Conservation (phyloP, 2,113 vertebrate species). For the Hippocampus zosterae region DNA sequence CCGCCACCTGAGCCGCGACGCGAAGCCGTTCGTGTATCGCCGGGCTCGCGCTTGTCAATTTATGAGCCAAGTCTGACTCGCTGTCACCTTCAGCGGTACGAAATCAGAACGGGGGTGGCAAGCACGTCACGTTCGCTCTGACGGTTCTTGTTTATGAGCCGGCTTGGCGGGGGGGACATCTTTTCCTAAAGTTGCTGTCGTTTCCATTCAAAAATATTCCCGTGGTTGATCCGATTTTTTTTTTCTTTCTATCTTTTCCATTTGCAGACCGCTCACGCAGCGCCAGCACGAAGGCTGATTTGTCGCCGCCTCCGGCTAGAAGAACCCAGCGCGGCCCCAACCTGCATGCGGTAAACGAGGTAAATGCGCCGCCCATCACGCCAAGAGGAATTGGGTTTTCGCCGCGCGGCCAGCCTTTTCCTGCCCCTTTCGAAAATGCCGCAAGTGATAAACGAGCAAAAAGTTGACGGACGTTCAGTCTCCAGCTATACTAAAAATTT, state of each 20-base stretch:
- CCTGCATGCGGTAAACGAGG: slow-evolving; percentile 37
- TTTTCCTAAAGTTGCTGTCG: background rate
- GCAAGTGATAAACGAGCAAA: slow-evolving; percentile 9
- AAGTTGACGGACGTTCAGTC: slow-evolving; percentile 16
- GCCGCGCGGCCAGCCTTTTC: slow-evolving; percentile 30
- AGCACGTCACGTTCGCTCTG: background rate
- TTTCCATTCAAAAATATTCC: slow-evolving; percentile 4
- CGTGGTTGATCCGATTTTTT: slow-evolving; percentile 7
- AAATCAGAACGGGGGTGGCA: background rate
- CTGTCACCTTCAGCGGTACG: background rate
- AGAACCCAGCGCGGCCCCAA: slow-evolving; percentile 25
- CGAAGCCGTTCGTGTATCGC: background rate
- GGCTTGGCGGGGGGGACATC: background rate
- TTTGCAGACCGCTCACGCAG: slow-evolving; percentile 13
- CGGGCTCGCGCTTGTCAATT: background rate
- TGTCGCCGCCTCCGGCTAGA: slow-evolving; percentile 23
- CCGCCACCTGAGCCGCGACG: slow-evolving; percentile 2
- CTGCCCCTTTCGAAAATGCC: slow-evolving; percentile 15
- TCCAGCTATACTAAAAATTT: slow-evolving; percentile 16
- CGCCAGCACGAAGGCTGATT: slow-evolving; percentile 31
- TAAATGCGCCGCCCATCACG: slow-evolving; percentile 31
- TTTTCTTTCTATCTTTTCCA: background rate
- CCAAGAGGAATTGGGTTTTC: slow-evolving; percentile 29
- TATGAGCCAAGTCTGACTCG: background rate
- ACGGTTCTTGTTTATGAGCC: background rate